phyloP scores from a whole-genome alignment of 1,140 invertebrate species.

The Pseudomyrmex dendroicus region DNA sequence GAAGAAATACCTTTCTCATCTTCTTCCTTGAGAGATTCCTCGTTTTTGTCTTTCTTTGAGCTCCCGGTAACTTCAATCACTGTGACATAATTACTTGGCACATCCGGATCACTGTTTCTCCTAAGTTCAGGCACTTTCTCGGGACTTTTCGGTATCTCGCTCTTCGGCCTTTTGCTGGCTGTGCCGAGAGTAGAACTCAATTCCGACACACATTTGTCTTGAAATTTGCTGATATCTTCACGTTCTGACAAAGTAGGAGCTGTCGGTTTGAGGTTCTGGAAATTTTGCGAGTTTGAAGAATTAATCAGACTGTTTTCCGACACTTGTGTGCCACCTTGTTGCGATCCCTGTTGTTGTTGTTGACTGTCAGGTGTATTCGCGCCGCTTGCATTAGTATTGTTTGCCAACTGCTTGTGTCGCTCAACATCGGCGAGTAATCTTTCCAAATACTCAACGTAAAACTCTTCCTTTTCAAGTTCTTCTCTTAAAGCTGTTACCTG shows the following conservation, averaged over 20 bases:
- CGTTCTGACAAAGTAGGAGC: slow-evolving; percentile 72
- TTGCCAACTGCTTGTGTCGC: slow-evolving; percentile 87
- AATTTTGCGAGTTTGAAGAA: slow-evolving; percentile 47
- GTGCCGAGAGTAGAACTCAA: slow-evolving; percentile 82
- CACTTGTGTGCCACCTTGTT: slow-evolving; percentile 64
- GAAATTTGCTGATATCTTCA: slow-evolving; percentile 83
- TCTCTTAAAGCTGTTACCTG: slow-evolving; percentile 90
- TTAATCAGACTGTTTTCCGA: slow-evolving; percentile 71
- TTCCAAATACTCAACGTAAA: slow-evolving; percentile 95
- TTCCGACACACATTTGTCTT: slow-evolving; percentile 84
- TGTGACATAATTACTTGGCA: slow-evolving; percentile 92
- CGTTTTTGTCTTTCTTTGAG: slow-evolving; percentile 82
- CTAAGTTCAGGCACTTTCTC: slow-evolving; percentile 82
- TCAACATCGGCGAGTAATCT: slow-evolving; percentile 92
- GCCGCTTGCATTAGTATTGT: slow-evolving; percentile 61
- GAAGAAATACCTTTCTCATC: slow-evolving; percentile 79
- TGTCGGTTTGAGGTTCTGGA: slow-evolving; percentile 69
- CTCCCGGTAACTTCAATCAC: slow-evolving; percentile 93
- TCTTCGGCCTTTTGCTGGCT: slow-evolving; percentile 80
- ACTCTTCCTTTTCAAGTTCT: slow-evolving; percentile 94
- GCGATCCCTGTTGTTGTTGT: slow-evolving; percentile 62
- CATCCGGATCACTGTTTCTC: slow-evolving; percentile 84
- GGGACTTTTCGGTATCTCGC: slow-evolving; percentile 83
- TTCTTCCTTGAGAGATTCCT: slow-evolving; percentile 80
- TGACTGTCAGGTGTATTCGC: slow-evolving; percentile 47